Base-by-base conservation (phyloP, 1,140 invertebrate species). In the Proctacanthus coquilletti region DNA sequence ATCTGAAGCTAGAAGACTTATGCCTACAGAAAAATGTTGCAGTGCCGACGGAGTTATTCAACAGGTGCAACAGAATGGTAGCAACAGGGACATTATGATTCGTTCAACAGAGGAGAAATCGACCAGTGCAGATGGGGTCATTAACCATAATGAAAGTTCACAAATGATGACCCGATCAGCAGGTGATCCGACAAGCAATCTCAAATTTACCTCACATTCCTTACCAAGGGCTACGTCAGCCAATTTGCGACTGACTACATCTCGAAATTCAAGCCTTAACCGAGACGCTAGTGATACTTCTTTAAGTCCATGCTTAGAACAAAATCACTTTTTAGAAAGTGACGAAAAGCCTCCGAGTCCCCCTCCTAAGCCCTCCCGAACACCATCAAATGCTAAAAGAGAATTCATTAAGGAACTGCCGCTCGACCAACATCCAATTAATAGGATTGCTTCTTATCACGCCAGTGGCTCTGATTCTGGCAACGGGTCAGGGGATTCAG, bases 391-490 rank as follows among this genome's bases (percentile, higher is more conserved):
- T n/a, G n/a, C n/a, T n/a, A n/a, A 64, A 66, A 44, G 63, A 62
- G 11, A 63, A 63, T 18, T 18, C 18, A 23, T 21, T 17, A 25
- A 29, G 41, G 30, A 44, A n/a, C 30, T 39, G 10, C 37, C 37
- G 13, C 6, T 39, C 18, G 37, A 48, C 38, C 23, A 37, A 42
- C 21, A 42, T 6, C 44, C 60, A 13, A 41, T 70, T 4, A 67
- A 70, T 43, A 50, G 70, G 5, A 65, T 72, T 15, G 62, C 70
- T 17, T 67, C 73, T 0, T 84, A 85, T 47, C 80, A 84, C 41
- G 76, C 81, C 1, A 84, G 81, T 30, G 83, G 83, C 1, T 85
- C 82, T 1, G 84, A 88, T 62, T 86, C 83, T 8, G 83, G 84
- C 2, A 86, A 87, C 47, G 84, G 83, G 0, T 85, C 83, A 0